Conservation (phyloP, 2,797 vertebrate genomes). For the Rhadinocentrus ornatus region DNA sequence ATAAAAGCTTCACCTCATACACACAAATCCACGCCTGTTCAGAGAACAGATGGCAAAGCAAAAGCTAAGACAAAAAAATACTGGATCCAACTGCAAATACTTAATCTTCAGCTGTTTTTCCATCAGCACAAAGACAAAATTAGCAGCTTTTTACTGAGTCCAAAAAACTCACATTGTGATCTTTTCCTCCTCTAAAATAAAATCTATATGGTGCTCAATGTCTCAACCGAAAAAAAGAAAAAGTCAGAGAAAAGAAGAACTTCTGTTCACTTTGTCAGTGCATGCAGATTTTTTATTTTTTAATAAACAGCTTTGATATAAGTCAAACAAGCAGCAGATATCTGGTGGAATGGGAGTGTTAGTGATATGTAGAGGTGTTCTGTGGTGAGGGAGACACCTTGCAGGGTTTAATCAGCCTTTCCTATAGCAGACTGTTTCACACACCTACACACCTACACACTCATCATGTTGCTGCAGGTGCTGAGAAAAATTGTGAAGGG, state of each 20-base stretch:
- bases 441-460: constrained; percentile 16
- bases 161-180: constrained; percentile 25
- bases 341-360: constrained; percentile 26
- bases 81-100: constrained; percentile 18
- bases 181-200: constrained; percentile 32
- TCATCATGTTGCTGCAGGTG: constrained; percentile 50
- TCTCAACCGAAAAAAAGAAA: constrained; percentile 5
- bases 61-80: constrained; percentile 32
- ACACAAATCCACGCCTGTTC: constrained; percentile 7
- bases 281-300: not conserved
- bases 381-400: constrained; percentile 43
- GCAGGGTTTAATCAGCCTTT: constrained; percentile 61
- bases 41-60: constrained; percentile 32
- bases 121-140: constrained; percentile 18
- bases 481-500: constrained; percentile 49
- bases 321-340: constrained; percentile 25
- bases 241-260: constrained; percentile 6
- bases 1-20: constrained; percentile 31
- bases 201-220: constrained; percentile 33
- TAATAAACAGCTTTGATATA: constrained; percentile 12
- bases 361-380: constrained; percentile 34
- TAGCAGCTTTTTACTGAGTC: constrained; percentile 26
- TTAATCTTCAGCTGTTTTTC: constrained; percentile 12
- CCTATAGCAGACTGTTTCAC: constrained; percentile 28
- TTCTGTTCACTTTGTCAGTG: constrained; percentile 6